Base-by-base conservation (phyloP, 2,888 invertebrate genomes). In the Selenia dentaria region DNA sequence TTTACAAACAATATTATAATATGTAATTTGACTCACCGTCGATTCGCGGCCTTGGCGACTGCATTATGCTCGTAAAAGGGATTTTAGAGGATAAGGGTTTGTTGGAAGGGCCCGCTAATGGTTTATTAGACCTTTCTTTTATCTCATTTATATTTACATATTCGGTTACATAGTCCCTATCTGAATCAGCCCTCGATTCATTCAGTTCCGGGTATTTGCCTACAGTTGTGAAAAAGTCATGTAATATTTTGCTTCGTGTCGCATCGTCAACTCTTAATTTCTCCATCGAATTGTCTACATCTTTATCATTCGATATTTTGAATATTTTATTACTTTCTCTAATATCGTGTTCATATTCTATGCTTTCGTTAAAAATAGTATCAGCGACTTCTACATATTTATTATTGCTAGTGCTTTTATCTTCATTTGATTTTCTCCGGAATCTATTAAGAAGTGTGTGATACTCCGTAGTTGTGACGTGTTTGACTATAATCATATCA, bases 201-300 rank as follows among this genome's bases (percentile, higher is more conserved):
- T 49, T 43, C 5, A 2, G 13, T 31, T 62, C 54, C 14, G 60
- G 48, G 46, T 67, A 68, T 68, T 79, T 83, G 49, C 82, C 79
- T 2, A 86, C 74, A 1, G 89, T 89, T 42, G 81, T 79, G 8
- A 79, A 85, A 51, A 84, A 89, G 63, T 88, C 88, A 34, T 83
- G 70, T 43, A 80, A 85, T 56, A 89, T 76, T 61, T 83, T 87
- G 0, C 68, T 72, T 60, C 82, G 70, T 1, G 83, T 83, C 1
- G 57, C 74, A 18, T 89, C 87, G 18, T 89, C 86, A 26, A 87
- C 69, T 64, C 75, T 74, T 0, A 86, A 57, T 51, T 85, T 85
- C 20, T 78, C 87, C 77, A 82, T 83, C 1, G 81, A 72, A 51
- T 76, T 80, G 28, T 74, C 67, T 18, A 39, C 32, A 3, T 52